Percentiles rank a stretch among this genome's conserved stretches.
These are phyloP conservation scores for Berghia stephanieae DNA, from an alignment of 1,140 invertebrate genomes.

Conservation along the genomic window DNA sequence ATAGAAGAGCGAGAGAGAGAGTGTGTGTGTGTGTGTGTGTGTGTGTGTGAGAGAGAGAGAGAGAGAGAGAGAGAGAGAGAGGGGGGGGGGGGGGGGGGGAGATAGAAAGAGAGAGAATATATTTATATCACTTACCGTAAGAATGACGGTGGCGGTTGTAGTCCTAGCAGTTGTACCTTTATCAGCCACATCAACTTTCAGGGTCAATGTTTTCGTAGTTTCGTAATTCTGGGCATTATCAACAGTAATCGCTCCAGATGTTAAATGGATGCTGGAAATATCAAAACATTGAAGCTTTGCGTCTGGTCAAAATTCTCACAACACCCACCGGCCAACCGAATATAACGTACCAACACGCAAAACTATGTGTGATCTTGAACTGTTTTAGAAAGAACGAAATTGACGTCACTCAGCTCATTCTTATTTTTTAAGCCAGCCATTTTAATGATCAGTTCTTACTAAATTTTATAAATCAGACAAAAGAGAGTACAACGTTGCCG, in stretches of 20 bases:
- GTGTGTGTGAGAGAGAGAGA: not conserved
- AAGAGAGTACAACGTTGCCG: no score
- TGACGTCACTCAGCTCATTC: no score
- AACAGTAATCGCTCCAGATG: not conserved
- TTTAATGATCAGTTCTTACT: no score
- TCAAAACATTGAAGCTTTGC: no score
- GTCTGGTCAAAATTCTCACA: no score
- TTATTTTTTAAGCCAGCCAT: no score
- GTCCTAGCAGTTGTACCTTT: not conserved
- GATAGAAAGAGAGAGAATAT: not conserved
- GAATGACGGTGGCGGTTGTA: not conserved
- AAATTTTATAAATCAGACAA: no score
- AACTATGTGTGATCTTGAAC: no score
- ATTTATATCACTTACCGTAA: not conserved
- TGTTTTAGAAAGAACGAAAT: no score
- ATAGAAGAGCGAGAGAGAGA: not conserved
- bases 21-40: not conserved
- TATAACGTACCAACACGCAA: no score
- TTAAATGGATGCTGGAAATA: no score
- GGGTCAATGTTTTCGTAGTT: not conserved
- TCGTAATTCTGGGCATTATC: constrained; percentile 14
- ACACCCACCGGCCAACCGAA: no score
- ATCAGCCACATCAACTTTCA: constrained; percentile 13
- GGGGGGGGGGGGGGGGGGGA: not conserved
- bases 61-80: not conserved